A percentile compares a stretch with the other conserved stretches of the same genome.
Conservation (phyloP, 2,113 vertebrate genomes). For the Syrrhaptes paradoxus region DNA sequence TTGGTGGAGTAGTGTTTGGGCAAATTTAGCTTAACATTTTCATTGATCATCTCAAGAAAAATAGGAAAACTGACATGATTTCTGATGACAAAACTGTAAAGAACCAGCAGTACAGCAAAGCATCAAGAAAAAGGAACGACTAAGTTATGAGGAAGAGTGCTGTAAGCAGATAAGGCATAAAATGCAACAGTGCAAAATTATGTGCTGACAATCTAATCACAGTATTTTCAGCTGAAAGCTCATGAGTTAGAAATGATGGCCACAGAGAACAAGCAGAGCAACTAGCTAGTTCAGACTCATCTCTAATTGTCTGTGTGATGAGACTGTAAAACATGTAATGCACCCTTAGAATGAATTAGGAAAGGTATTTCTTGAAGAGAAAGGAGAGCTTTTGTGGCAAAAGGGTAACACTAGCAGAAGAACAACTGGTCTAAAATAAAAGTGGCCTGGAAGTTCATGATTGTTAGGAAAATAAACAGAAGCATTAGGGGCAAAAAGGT, state of each 20-base stretch:
- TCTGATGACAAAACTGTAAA: neutral
- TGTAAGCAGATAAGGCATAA: neutral
- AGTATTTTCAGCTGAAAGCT: neutral
- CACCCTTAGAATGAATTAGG: neutral
- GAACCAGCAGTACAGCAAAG: neutral
- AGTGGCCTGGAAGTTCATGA: neutral
- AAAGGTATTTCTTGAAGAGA: neutral
- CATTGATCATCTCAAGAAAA: neutral
- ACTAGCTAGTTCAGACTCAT: neutral
- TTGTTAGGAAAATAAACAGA: neutral
- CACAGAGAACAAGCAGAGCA: neutral
- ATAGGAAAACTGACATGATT: neutral
- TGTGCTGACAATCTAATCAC: neutral
- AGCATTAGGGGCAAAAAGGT: neutral
- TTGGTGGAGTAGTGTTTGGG: neutral
- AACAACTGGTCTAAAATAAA: neutral
- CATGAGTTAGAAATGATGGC: neutral
- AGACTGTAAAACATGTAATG: neutral
- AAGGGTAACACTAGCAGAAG: neutral
- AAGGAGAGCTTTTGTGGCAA: neutral
- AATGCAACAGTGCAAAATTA: neutral
- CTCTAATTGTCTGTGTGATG: neutral
- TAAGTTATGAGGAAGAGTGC: neutral
- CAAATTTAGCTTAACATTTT: neutral
- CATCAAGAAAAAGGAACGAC: neutral